A percentile compares a stretch with the other conserved stretches of the same genome.
These are phyloP conservation scores for Arctopsyche grandis DNA, from an alignment of 1,140 invertebrate species.

Conservation along the genomic window DNA sequence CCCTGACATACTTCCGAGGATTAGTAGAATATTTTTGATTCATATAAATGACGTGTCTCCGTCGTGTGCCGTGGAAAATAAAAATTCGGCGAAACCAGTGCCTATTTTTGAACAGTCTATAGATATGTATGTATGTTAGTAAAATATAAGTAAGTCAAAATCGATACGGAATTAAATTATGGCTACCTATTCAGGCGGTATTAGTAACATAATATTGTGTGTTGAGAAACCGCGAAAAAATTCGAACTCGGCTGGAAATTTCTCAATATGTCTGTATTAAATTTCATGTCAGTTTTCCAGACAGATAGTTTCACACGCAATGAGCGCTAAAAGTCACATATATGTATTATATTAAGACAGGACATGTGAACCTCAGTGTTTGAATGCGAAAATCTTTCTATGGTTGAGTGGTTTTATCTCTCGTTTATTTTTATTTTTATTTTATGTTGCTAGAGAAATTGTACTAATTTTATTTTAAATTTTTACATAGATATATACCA, in stretches of 20 bases:
- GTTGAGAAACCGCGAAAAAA: conserved; percentile 1
- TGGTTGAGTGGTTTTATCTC: too few relatives aligned
- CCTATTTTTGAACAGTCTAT: neutral
- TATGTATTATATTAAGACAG: too few relatives aligned
- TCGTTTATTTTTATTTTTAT: too few relatives aligned
- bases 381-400: too few relatives aligned
- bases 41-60: neutral
- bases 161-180: neutral
- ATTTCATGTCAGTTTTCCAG: conserved; percentile 15
- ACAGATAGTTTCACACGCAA: neutral
- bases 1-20: conserved; percentile 14
- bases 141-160: neutral
- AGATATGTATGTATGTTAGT: neutral
- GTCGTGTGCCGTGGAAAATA: too few relatives aligned
- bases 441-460: too few relatives aligned
- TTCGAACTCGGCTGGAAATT: neutral
- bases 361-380: too few relatives aligned
- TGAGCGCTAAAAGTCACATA: too few relatives aligned
- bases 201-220: neutral
- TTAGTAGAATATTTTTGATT: conserved; percentile 26
- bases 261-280: too few relatives aligned
- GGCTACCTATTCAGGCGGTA: neutral
- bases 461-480: too few relatives aligned
- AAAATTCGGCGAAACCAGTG: too few relatives aligned
- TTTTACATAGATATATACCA: too few relatives aligned